phyloP scores from a whole-genome alignment of 92 coral and sea anemone genomes.

The Zoanthus sociatus region DNA sequence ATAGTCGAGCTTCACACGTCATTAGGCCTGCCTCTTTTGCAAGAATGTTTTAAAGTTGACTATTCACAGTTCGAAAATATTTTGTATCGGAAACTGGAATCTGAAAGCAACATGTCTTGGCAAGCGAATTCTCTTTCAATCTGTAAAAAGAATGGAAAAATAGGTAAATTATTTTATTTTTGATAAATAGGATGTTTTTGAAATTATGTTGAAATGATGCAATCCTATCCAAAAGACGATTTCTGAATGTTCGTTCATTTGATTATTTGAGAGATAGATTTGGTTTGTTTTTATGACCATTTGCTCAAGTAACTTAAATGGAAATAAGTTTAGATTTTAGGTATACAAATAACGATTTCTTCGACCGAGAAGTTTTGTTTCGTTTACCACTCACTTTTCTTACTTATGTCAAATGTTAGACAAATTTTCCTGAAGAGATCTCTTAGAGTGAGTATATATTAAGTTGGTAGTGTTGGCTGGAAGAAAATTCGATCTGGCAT shows the following conservation, averaged over 20 bases:
- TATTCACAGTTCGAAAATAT: neutral
- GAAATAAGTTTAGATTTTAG: too few relatives aligned
- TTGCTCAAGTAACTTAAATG: too few relatives aligned
- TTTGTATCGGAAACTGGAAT: neutral
- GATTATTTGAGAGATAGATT: too few relatives aligned
- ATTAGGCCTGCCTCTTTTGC: neutral
- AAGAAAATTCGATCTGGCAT: neutral
- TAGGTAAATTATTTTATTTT: constrained; percentile 46
- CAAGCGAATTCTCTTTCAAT: neutral
- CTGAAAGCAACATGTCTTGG: too few relatives aligned
- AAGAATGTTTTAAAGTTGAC: neutral
- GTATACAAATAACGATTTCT: too few relatives aligned
- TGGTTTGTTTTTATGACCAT: too few relatives aligned
- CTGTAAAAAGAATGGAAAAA: neutral
- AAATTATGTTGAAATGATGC: constrained; percentile 17
- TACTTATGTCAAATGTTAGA: too few relatives aligned
- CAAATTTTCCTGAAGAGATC: too few relatives aligned
- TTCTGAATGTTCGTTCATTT: too few relatives aligned
- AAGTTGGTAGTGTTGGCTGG: neutral
- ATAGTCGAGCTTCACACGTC: neutral
- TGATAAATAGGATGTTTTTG: constrained; percentile 25
- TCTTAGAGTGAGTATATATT: neutral
- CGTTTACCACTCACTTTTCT: too few relatives aligned
- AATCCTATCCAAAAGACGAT: neutral
- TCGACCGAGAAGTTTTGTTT: too few relatives aligned